phyloP scores from a whole-genome alignment of 2,888 invertebrate species.

The Tenthredo scrophulariae region DNA sequence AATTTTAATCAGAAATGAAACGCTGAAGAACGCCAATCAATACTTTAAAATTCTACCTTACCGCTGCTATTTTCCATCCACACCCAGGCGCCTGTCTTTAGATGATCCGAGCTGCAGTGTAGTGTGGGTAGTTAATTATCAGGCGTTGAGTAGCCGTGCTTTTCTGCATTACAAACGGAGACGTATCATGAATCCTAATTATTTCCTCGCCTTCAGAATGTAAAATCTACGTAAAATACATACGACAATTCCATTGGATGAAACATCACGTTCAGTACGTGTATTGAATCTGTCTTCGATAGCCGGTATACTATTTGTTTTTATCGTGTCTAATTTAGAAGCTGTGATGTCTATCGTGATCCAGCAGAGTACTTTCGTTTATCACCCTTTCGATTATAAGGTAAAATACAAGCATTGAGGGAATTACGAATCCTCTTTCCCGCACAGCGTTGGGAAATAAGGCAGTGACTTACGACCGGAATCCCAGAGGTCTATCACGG shows the following conservation, averaged over 20 bases:
- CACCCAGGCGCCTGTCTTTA: not conserved
- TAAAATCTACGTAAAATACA: not conserved
- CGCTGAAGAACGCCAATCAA: not conserved
- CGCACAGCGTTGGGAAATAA: not conserved
- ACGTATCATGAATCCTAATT: not conserved
- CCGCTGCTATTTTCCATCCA: not conserved
- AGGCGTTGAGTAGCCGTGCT: not conserved
- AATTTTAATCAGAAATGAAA: not conserved
- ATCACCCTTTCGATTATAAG: not conserved
- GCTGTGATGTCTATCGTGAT: not conserved
- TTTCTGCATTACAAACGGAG: not conserved
- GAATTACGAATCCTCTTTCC: not conserved
- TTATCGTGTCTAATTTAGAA: not conserved
- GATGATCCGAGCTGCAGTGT: not conserved
- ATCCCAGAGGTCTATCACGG: not conserved
- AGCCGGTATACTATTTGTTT: not conserved
- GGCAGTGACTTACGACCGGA: not conserved
- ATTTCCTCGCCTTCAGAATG: not conserved
- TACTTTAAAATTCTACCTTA: not conserved
- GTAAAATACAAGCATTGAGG: not conserved
- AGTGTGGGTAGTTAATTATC: constrained; percentile 1
- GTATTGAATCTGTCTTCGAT: not conserved
- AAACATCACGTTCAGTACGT: constrained; percentile 7
- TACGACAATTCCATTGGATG: not conserved
- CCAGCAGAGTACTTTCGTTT: not conserved